Conservation (phyloP, 2,797 vertebrate genomes). For the Lagodon rhomboides region DNA sequence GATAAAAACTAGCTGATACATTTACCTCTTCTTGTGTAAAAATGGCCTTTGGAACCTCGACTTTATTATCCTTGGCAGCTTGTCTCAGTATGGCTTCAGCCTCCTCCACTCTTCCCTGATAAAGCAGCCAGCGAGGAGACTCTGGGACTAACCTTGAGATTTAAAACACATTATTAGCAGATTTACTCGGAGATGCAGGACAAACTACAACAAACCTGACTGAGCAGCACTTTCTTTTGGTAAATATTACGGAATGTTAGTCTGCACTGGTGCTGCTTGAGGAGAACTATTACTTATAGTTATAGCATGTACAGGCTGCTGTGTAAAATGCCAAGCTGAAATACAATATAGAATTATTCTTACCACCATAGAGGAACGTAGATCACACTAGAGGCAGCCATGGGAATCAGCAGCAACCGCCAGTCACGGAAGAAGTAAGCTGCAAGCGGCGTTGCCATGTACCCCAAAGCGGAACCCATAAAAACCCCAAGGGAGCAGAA, state of each 20-base stretch:
- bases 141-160: conserved; percentile 91
- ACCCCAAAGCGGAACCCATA: conserved; percentile 89
- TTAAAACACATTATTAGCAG: neutral
- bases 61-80: conserved; percentile 87
- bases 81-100: conserved; percentile 89
- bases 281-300: no score
- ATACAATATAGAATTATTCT: conserved; percentile 16
- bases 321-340: neutral
- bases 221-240: no score
- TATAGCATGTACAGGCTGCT: no score
- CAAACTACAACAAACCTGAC: no score
- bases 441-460: conserved; percentile 88
- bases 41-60: conserved; percentile 85
- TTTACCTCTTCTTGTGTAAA: conserved; percentile 89
- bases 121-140: conserved; percentile 94
- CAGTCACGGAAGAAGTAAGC: conserved; percentile 90
- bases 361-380: conserved; percentile 90
- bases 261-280: no score
- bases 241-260: no score
- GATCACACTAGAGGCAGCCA: conserved; percentile 85
- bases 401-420: conserved; percentile 86
- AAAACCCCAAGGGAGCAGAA: conserved; percentile 91
- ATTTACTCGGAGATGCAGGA: neutral
- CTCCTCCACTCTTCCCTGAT: conserved; percentile 89
- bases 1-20: no score